Base-by-base conservation (phyloP, 2,113 vertebrate genomes). In the Psittacula cyanocephala region DNA sequence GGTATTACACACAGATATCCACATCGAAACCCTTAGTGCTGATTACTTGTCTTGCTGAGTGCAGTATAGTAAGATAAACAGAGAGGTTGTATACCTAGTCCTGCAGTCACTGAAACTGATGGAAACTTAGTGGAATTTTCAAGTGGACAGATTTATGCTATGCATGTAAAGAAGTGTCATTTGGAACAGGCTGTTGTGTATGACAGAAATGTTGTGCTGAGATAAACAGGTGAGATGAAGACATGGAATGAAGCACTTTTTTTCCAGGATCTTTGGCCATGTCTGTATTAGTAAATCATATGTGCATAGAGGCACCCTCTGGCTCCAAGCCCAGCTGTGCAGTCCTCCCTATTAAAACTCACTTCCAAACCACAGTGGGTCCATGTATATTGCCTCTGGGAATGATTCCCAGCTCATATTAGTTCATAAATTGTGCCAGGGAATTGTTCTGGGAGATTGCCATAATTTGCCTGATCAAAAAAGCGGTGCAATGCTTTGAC, bases 361-460 rank as follows among this genome's bases (percentile, higher is more conserved):
- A 29, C 8, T 37, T 77, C 37, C 65, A 37, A 25, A 46, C 29
- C 3, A 1, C 0, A 1, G 11, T 0, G 1, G 4, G 8, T 37
- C 6, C 23, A 11, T 7, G 10, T 0, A 3, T 31, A 6, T 23
- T 60, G 39, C 13, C 13, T 13, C 29, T 52, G 16, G 44, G 29
- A 75, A 75, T 19, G 19, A 31, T 19, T 65, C 75, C 63, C 50
- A 37, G 39, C 55, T 76, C n/a, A 6, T 29, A 8, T 22, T 25
- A 43, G 27, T 47, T 64, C 31, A 37, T 59, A 59, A 88, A 70
- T 11, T 24, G 41, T 57, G 33, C 52, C 29, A 88, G 44, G 57
- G 39, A 71, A 31, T 28, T 53, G 33, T 75, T 91, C 28, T 27
- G 50, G 50, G 63, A 55, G 31, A 31, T 25, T 29, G 44, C 16